Base-by-base conservation (phyloP, 2,797 vertebrate species). In the Brachyrhaphis roseni region DNA sequence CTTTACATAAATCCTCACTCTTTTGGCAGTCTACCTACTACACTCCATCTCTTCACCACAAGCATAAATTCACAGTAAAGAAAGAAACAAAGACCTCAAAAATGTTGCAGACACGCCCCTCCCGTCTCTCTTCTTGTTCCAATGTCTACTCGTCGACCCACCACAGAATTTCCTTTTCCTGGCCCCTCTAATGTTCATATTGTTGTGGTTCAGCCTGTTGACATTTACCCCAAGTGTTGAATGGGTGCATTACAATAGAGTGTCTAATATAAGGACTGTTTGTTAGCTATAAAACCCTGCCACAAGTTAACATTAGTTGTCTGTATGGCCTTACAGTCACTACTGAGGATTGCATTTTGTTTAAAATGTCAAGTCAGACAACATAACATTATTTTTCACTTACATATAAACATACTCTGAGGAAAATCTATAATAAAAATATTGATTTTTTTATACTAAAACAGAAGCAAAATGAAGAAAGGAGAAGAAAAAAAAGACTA, bases 61-160 rank as follows among this genome's bases (percentile, higher is more conserved):
- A 83, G 79, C 68, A 87, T 92, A 93, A 94, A 93, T 92, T 93
- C 78, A 77, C 4, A 78, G 80, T 80, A 89, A 90, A 92, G 84
- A 91, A 85, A 90, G 82, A 71, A 90, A 78, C 85, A 87, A 82
- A 81, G 81, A 83, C 86, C 85, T 83, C 78, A 90, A 80, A 90
- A 83, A 93, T 88, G 77, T 82, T 84, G 83, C 59, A 26, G 51
- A 51, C 55, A 8, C 81, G 59, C 90, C 55, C 84, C 78, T 57
- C 76, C 73, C n/a, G 53, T 68, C 16, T 46, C 11, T 78, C 6
- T 68, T 72, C 49, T 78, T 23, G 68, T 76, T 57, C 66, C 47
- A 46, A 34, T 71, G 79, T 79, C 77, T 82, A 75, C 73, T 43
- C 43, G 83, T 85, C 77, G 84, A 84, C 85, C 84, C 82, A 80